phyloP scores from a whole-genome alignment of 2,113 vertebrate species.

The Fukomys damarensis region DNA sequence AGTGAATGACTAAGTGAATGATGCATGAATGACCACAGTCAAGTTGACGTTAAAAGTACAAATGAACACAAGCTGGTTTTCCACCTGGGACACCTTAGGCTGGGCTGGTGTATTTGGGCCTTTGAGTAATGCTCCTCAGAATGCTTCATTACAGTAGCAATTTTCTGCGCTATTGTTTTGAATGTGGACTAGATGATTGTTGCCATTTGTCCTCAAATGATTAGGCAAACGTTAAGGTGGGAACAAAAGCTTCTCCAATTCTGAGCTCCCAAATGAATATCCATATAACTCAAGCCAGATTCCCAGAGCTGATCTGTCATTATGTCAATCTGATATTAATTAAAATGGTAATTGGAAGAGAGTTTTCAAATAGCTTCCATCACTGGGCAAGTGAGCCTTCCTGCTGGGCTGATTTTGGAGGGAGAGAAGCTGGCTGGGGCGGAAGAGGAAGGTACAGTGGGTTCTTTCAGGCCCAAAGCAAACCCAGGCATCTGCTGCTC shows the following conservation, averaged over 20 bases:
- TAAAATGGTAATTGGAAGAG: constrained; percentile 71
- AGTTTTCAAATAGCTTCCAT: constrained; percentile 45
- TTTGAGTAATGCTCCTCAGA: neutral
- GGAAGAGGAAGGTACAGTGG: neutral
- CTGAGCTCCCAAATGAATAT: constrained; percentile 17
- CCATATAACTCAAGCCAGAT: constrained; percentile 34
- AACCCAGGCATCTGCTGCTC: neutral
- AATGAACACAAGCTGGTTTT: neutral
- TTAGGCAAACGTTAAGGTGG: constrained; percentile 56
- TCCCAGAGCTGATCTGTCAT: constrained; percentile 58
- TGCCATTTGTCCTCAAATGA: constrained; percentile 68
- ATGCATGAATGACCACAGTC: neutral
- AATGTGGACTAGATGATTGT: constrained; percentile 48
- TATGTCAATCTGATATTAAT: constrained; percentile 74
- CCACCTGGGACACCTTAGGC: neutral
- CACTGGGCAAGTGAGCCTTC: constrained; percentile 27
- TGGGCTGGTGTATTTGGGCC: neutral
- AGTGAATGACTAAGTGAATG: neutral
- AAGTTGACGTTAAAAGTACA: neutral
- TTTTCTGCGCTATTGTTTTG: constrained; percentile 68
- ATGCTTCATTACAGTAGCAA: constrained; percentile 47
- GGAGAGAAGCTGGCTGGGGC: neutral
- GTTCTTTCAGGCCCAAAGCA: neutral
- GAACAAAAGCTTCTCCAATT: constrained; percentile 47
- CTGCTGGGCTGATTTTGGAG: constrained; percentile 41